phyloP scores from a whole-genome alignment of 2,113 vertebrate species.

The Lepus timidus region DNA sequence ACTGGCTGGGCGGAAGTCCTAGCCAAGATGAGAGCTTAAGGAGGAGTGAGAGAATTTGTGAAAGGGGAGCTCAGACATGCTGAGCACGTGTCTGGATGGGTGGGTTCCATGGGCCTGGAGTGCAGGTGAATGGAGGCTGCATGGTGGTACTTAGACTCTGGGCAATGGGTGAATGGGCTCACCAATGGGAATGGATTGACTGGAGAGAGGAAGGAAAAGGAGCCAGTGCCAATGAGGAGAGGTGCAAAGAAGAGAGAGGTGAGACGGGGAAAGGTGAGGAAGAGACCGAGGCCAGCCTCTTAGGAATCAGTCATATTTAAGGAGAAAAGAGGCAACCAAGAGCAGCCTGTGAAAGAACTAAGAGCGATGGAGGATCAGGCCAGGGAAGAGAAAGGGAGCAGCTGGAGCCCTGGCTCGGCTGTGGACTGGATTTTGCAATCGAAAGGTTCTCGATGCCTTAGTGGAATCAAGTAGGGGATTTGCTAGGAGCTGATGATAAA shows the following conservation, averaged over 20 bases:
- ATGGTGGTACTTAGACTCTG: neutral
- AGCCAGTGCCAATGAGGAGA: neutral
- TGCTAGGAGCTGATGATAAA: neutral
- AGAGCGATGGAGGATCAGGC: neutral
- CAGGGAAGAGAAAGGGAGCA: neutral
- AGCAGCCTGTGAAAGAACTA: neutral
- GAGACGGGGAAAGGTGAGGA: neutral
- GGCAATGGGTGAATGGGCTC: neutral
- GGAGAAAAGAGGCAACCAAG: neutral
- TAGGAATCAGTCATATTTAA: neutral
- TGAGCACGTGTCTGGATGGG: neutral
- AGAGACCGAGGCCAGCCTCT: neutral
- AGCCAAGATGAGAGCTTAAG: neutral
- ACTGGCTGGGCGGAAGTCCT: neutral
- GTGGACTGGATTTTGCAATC: neutral
- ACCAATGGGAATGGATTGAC: neutral
- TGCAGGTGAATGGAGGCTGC: neutral
- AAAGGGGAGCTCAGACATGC: neutral
- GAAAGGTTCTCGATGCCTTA: neutral
- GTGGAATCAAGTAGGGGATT: neutral
- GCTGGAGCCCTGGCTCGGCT: neutral
- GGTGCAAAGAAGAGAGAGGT: neutral
- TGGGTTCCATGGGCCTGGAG: neutral
- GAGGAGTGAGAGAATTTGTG: neutral
- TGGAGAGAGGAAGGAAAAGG: neutral